Evolutionary conservation across 2,888 invertebrate genomes (phyloP).

Genomic region (Spisula subtruncata): DNA sequence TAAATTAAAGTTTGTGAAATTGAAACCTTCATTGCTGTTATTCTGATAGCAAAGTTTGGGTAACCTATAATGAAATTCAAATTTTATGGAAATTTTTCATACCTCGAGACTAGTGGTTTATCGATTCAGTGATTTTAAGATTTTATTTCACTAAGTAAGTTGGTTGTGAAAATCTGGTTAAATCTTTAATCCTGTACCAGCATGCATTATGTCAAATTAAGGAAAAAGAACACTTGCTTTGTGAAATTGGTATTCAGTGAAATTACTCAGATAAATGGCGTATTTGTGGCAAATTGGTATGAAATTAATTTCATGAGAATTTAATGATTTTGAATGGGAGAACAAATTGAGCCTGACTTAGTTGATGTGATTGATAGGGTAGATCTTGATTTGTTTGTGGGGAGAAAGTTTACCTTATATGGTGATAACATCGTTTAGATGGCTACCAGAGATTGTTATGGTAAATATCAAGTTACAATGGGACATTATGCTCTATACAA

Average conservation of each 20-base stretch:
- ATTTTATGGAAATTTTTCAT: conserved; percentile 62
- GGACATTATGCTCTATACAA: conserved; percentile 1
- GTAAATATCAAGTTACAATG: conserved; percentile 8
- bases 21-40: conserved; percentile 25
- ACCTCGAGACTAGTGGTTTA: conserved; percentile 21
- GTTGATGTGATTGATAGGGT: conserved; percentile 22
- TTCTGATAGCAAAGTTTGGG: conserved; percentile 25
- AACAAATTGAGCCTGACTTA: conserved; percentile 47
- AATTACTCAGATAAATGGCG: conserved; percentile 47
- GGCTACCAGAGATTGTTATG: not conserved
- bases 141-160: conserved; percentile 44
- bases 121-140: conserved; percentile 33
- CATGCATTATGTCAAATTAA: conserved; percentile 39
- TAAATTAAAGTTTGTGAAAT: conserved; percentile 48
- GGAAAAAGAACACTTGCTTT: conserved; percentile 44
- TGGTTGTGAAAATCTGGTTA: conserved; percentile 36
- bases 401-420: conserved; percentile 10
- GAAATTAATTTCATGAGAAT: conserved; percentile 66
- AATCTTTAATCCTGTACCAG: conserved; percentile 38
- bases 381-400: conserved; percentile 9
- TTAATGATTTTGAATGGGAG: conserved; percentile 64
- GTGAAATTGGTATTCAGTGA: conserved; percentile 46
- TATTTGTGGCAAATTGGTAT: conserved; percentile 63
- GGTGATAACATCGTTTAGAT: not conserved
- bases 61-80: conserved; percentile 57